These are phyloP conservation scores for Nettapus auritus DNA, from an alignment of 2,113 vertebrate species.

Conservation along the genomic window DNA sequence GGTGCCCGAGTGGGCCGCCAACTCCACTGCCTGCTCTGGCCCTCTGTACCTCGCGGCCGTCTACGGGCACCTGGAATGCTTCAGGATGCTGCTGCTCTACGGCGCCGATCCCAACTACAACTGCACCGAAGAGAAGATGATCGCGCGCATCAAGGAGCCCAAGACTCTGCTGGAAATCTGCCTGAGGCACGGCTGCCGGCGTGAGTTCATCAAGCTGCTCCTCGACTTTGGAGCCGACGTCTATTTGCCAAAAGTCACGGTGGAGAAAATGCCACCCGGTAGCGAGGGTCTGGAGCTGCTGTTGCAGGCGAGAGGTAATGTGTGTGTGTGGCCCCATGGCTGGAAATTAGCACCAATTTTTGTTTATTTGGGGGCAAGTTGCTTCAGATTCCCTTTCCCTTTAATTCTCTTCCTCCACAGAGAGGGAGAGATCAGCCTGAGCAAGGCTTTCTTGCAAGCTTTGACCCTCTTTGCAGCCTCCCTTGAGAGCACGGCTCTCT, in stretches of 20 bases:
- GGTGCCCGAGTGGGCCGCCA: conserved; percentile 85
- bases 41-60: conserved; percentile 89
- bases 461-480: not conserved
- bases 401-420: rapidly evolving
- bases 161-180: conserved; percentile 91
- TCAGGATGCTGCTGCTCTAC: conserved; percentile 86
- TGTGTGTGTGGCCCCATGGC: rapidly evolving
- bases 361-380: not conserved
- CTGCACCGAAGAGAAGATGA: conserved; percentile 83
- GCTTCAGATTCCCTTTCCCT: not conserved
- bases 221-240: conserved; percentile 94
- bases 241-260: conserved; percentile 81
- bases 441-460: not conserved
- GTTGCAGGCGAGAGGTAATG: conserved; percentile 87
- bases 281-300: conserved; percentile 84
- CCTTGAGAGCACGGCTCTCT: rapidly evolving
- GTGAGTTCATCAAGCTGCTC: conserved; percentile 86
- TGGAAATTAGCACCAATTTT: rapidly evolving
- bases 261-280: conserved; percentile 70
- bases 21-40: conserved; percentile 83
- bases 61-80: conserved; percentile 91
- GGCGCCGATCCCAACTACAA: conserved; percentile 93
- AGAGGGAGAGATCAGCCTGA: not conserved
- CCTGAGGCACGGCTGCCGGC: conserved; percentile 84
- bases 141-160: conserved; percentile 82